phyloP scores from a whole-genome alignment of 2,888 invertebrate species.

The Venusia cambrica region DNA sequence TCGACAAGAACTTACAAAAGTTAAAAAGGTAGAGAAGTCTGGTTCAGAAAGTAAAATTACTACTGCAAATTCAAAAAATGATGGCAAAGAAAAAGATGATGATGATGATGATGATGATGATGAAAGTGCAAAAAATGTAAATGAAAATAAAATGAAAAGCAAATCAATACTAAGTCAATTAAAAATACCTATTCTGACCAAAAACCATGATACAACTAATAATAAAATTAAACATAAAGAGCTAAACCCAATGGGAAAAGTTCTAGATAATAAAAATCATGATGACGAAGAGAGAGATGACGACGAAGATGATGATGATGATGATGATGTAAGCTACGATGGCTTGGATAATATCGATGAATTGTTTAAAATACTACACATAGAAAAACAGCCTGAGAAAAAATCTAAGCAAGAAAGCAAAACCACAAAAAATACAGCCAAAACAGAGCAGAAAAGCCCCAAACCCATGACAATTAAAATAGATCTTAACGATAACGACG shows the following conservation, averaged over 20 bases:
- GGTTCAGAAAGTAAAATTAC: slow-evolving; percentile 9
- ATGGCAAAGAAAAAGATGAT: slow-evolving; percentile 29
- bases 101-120: slow-evolving; percentile 32
- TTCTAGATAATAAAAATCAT: slow-evolving; percentile 28
- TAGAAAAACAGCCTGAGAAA: slow-evolving; percentile 27
- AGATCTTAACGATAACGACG: slow-evolving; percentile 25
- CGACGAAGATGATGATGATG: slow-evolving; percentile 29
- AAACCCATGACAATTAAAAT: slow-evolving; percentile 15
- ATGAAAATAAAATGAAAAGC: neutral
- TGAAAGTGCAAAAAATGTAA: slow-evolving; percentile 19
- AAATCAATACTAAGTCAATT: slow-evolving; percentile 5
- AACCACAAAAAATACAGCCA: slow-evolving; percentile 9
- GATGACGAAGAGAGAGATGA: slow-evolving; percentile 21
- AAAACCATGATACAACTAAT: neutral
- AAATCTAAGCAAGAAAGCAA: slow-evolving; percentile 22
- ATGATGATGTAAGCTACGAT: slow-evolving; percentile 31
- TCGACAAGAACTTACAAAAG: slow-evolving; percentile 33
- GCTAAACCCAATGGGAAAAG: slow-evolving; percentile 21
- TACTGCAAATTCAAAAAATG: slow-evolving; percentile 5
- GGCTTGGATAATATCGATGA: slow-evolving; percentile 27
- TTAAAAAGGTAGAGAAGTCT: slow-evolving; percentile 28
- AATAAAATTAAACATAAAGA: slow-evolving; percentile 1
- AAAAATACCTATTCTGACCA: slow-evolving; percentile 8
- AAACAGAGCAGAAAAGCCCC: slow-evolving; percentile 15
- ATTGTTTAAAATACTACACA: slow-evolving; percentile 30